These are phyloP conservation scores for Lacanobia wlatinum DNA, from an alignment of 2,888 invertebrate species.

Conservation along the genomic window DNA sequence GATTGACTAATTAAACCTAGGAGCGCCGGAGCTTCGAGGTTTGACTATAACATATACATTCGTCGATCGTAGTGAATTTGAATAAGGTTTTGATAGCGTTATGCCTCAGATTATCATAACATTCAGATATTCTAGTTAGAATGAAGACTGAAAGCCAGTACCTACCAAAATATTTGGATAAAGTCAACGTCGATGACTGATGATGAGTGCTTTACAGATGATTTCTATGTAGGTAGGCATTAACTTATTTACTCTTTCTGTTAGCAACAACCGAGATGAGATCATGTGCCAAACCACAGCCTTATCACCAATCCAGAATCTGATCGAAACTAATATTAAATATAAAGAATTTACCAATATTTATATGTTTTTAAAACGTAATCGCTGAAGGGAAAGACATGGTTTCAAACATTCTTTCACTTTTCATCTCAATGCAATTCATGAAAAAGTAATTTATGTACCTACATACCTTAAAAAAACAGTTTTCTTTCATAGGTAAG, in stretches of 20 bases:
- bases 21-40: too few species aligned
- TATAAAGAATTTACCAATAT: not conserved
- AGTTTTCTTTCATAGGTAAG: not conserved
- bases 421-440: not conserved
- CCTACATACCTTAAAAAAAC: not conserved
- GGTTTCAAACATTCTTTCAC: not conserved
- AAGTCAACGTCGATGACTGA: not conserved
- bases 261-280: constrained; percentile 9
- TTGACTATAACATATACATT: not conserved
- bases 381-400: not conserved
- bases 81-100: constrained; percentile 18
- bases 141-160: constrained; percentile 1
- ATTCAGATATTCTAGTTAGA: constrained; percentile 4
- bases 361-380: not conserved
- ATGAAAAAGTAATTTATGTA: not conserved
- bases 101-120: constrained; percentile 5
- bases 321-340: not conserved
- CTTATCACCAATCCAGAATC: not conserved
- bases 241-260: not conserved
- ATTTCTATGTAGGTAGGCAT: not conserved
- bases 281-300: not conserved
- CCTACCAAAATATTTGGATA: constrained; percentile 2
- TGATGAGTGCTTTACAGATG: constrained; percentile 1
- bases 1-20: too few species aligned
- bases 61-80: constrained; percentile 23